phyloP scores from a whole-genome alignment of 2,113 vertebrate species.

The Anguilla japonica region DNA sequence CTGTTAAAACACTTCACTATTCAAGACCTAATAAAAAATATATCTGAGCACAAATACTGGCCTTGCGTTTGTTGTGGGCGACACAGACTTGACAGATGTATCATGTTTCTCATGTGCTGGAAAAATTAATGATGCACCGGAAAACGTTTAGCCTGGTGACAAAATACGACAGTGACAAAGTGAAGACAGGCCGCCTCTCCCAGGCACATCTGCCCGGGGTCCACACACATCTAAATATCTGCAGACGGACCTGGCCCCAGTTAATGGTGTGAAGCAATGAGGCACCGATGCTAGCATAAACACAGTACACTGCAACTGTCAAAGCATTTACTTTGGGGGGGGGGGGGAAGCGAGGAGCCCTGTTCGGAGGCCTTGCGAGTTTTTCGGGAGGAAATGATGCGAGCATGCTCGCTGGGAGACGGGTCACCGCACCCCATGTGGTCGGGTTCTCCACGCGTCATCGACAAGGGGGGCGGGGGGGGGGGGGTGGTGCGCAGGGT shows the following conservation, averaged over 20 bases:
- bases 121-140: neutral
- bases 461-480: neutral
- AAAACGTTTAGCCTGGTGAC: neutral
- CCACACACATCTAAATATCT: neutral
- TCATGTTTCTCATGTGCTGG: neutral
- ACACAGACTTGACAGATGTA: neutral
- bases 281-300: neutral
- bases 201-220: no score
- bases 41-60: neutral
- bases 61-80: neutral
- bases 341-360: no score
- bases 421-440: neutral
- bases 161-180: neutral
- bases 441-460: conserved; percentile 1
- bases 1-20: neutral
- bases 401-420: neutral
- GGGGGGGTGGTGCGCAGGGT: neutral
- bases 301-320: neutral
- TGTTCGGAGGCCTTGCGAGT: no score
- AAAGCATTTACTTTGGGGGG: neutral
- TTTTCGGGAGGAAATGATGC: neutral
- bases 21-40: neutral
- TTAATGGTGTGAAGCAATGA: neutral
- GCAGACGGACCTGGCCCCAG: neutral
- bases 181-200: neutral